These are phyloP conservation scores for Bathynomus jamesi DNA, from an alignment of 1,140 invertebrate species.

Conservation along the genomic window DNA sequence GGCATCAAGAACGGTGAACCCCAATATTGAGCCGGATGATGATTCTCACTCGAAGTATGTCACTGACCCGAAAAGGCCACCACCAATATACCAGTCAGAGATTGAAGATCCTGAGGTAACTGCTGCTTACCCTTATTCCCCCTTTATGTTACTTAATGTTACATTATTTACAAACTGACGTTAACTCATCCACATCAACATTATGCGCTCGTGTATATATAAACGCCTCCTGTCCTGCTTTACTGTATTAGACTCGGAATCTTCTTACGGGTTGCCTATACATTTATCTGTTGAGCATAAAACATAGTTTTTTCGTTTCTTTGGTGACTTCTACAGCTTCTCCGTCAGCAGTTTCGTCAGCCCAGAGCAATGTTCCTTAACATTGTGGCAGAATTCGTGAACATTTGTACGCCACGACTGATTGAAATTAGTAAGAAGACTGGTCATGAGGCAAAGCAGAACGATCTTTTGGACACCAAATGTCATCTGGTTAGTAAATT, in stretches of 20 bases:
- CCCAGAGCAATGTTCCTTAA: constrained; percentile 85
- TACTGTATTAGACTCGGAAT: not conserved
- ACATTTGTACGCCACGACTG: constrained; percentile 67
- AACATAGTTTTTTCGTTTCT: not conserved
- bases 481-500: constrained; percentile 73
- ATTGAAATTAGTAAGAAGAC: constrained; percentile 81
- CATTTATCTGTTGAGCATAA: not conserved
- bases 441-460: constrained; percentile 70
- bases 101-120: constrained; percentile 67
- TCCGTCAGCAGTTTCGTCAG: constrained; percentile 78
- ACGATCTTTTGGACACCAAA: constrained; percentile 88
- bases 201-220: not conserved
- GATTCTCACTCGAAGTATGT: constrained; percentile 79
- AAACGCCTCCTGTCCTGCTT: not conserved
- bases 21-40: constrained; percentile 78
- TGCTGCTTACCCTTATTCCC: too few relatives aligned
- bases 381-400: constrained; percentile 84
- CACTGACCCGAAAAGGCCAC: constrained; percentile 50
- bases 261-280: not conserved
- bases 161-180: too few relatives aligned
- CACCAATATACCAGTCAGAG: constrained; percentile 55
- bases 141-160: too few relatives aligned
- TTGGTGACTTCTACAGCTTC: constrained; percentile 45
- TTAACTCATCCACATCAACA: not conserved
- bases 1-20: constrained; percentile 51